Evolutionary conservation across 2,797 vertebrate species (phyloP).

Genomic region (Syndactyla subalaris): DNA sequence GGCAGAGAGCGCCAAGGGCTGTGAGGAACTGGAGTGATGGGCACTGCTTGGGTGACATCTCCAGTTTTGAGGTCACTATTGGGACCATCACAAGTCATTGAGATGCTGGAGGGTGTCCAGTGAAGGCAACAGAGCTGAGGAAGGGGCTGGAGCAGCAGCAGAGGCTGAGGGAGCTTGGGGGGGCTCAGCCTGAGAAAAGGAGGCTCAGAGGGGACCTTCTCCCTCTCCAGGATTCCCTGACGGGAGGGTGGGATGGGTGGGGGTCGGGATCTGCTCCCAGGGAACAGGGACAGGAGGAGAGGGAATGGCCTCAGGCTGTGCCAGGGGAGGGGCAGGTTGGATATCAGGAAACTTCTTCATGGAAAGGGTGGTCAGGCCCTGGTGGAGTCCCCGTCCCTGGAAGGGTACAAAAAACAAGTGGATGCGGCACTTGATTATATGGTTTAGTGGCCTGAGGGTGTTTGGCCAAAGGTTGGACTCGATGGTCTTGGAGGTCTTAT

Average conservation of each 20-base stretch:
- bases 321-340: neutral
- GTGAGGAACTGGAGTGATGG: no score
- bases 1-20: no score
- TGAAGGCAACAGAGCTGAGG: rapidly evolving
- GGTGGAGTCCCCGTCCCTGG: neutral
- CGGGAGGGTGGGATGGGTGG: neutral
- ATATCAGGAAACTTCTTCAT: neutral
- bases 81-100: neutral
- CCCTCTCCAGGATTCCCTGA: neutral
- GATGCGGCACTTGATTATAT: neutral
- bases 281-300: neutral
- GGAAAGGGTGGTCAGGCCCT: neutral
- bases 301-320: neutral
- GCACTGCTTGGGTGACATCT: neutral
- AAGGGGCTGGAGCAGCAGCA: neutral
- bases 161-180: rapidly evolving
- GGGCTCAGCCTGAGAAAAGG: neutral
- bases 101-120: neutral
- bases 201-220: neutral
- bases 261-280: neutral
- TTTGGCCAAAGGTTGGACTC: neutral
- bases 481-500: neutral
- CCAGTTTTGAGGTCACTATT: neutral
- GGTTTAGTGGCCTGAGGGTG: neutral
- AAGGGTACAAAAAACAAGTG: neutral